These are phyloP conservation scores for Tyria jacobaeae DNA, from an alignment of 2,888 invertebrate genomes.

Conservation along the genomic window DNA sequence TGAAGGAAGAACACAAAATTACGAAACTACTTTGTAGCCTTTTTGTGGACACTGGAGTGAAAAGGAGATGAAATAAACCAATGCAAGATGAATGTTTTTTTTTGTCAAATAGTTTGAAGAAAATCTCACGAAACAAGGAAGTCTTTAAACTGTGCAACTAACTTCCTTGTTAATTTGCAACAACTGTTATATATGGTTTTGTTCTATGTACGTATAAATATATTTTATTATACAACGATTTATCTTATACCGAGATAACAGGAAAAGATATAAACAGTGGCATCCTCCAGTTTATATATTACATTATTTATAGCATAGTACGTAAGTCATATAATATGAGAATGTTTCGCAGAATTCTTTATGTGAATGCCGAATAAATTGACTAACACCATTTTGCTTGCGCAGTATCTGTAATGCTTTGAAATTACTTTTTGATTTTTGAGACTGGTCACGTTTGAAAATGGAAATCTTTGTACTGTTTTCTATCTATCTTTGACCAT, in stretches of 20 bases:
- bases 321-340: slow-evolving; percentile 2
- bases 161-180: neutral
- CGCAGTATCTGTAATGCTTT: neutral
- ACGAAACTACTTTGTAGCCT: too few species aligned
- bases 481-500: too few species aligned
- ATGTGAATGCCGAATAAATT: slow-evolving; percentile 3
- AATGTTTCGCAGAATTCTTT: slow-evolving; percentile 2
- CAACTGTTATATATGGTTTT: neutral
- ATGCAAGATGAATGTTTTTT: neutral
- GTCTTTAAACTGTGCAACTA: neutral
- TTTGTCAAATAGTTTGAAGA: neutral
- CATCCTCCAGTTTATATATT: slow-evolving; percentile 6
- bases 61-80: too few species aligned
- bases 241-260: slow-evolving; percentile 1
- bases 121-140: neutral
- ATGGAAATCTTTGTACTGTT: neutral
- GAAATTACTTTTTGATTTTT: neutral
- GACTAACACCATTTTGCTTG: neutral
- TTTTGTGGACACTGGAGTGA: too few species aligned
- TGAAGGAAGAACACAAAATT: too few species aligned
- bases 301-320: slow-evolving; percentile 8
- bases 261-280: slow-evolving; percentile 5
- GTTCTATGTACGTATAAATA: neutral
- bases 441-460: neutral
- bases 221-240: neutral